Conservation (phyloP, 2,797 vertebrate genomes). For the Neostethus bicornis region DNA sequence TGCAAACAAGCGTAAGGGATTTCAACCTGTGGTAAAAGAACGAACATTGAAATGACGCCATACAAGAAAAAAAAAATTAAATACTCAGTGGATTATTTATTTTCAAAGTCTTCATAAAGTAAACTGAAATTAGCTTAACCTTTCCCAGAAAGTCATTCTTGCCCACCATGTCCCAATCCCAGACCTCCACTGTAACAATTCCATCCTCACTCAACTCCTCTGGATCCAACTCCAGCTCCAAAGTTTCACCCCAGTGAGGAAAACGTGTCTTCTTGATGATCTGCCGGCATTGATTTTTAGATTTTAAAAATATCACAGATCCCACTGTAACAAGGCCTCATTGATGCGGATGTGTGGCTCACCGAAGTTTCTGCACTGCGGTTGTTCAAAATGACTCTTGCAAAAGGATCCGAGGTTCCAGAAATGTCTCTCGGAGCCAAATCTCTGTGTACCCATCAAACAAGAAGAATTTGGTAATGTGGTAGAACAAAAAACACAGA, state of each 20-base stretch:
- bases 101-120: neutral
- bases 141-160: slow-evolving; percentile 93
- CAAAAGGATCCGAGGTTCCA: slow-evolving; percentile 91
- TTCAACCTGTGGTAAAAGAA: slow-evolving; percentile 80
- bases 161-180: slow-evolving; percentile 97
- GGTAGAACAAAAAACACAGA: neutral
- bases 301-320: neutral
- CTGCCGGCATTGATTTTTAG: slow-evolving; percentile 57
- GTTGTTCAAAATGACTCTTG: slow-evolving; percentile 86
- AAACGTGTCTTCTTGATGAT: slow-evolving; percentile 93
- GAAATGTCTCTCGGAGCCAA: slow-evolving; percentile 88
- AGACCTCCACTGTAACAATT: slow-evolving; percentile 85
- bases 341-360: slow-evolving; percentile 65
- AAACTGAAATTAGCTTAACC: slow-evolving; percentile 69
- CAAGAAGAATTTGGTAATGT: slow-evolving; percentile 21
- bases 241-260: slow-evolving; percentile 88
- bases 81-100: neutral
- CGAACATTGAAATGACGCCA: slow-evolving; percentile 20
- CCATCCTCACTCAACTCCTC: slow-evolving; percentile 66
- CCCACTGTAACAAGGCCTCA: too few species aligned
- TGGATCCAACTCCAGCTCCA: slow-evolving; percentile 83
- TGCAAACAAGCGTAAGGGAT: slow-evolving; percentile 80
- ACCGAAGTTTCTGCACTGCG: slow-evolving; percentile 87
- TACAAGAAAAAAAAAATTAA: neutral
- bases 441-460: slow-evolving; percentile 77